Conservation (phyloP, 2,797 vertebrate genomes). For the Cossypha niveicapilla region DNA sequence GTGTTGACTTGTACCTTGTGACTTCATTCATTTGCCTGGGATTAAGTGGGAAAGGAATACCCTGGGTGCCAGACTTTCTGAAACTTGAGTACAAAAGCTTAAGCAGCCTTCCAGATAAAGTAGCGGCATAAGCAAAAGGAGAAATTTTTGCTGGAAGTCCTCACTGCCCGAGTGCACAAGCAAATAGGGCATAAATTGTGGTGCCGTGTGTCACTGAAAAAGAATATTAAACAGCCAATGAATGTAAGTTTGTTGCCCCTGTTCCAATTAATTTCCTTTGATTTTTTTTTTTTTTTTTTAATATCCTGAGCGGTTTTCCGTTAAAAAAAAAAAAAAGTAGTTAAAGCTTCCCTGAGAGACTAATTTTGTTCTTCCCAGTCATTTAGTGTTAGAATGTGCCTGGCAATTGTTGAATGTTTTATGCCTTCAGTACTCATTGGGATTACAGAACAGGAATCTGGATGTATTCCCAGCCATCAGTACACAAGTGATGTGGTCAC, state of each 20-base stretch:
- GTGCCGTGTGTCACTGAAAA: neutral
- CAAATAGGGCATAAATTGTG: neutral
- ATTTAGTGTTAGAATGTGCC: neutral
- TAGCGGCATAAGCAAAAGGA: neutral
- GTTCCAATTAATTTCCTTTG: neutral
- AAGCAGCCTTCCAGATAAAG: neutral
- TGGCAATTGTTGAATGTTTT: neutral
- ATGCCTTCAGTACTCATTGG: neutral
- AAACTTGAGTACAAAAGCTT: neutral
- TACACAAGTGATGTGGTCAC: rapidly evolving
- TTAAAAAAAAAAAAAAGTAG: neutral
- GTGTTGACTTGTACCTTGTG: neutral
- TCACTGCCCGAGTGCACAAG: neutral
- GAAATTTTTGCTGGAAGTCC: neutral
- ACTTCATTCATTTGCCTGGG: neutral
- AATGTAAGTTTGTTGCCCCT: neutral
- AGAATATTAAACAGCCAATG: neutral
- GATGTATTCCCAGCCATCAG: neutral
- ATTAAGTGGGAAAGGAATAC: neutral
- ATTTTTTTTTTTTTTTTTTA: neutral
- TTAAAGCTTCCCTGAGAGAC: neutral
- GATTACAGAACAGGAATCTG: neutral
- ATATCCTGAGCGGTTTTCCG: neutral
- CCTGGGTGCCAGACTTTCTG: neutral
- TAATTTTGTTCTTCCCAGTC: neutral